Conservation (phyloP, 2,888 invertebrate genomes). For the Trissolcus brochymenae region DNA sequence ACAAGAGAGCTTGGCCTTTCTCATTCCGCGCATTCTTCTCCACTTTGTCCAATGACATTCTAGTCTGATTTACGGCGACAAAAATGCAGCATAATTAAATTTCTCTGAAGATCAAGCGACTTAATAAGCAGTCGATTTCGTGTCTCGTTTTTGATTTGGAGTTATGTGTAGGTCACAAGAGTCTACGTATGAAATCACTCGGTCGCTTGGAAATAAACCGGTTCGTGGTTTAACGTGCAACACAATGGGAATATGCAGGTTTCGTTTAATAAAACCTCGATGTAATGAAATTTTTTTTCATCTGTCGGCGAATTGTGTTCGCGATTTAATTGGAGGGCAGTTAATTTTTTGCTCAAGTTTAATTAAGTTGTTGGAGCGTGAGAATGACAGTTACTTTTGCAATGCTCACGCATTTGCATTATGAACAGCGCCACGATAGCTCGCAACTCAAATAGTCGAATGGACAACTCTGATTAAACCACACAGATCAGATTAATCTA, state of each 20-base stretch:
- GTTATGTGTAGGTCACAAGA: slow-evolving; percentile 29
- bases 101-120: slow-evolving; percentile 31
- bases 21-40: neutral
- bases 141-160: slow-evolving; percentile 34
- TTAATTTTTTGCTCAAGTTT: slow-evolving; percentile 49
- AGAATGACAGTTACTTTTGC: slow-evolving; percentile 36
- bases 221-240: slow-evolving; percentile 36
- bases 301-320: slow-evolving; percentile 43
- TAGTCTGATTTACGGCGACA: slow-evolving; percentile 15
- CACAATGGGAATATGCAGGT: slow-evolving; percentile 37
- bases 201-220: slow-evolving; percentile 24
- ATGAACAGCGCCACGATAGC: too few species aligned
- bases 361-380: slow-evolving; percentile 46
- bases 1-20: too few species aligned
- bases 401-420: too few species aligned
- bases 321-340: slow-evolving; percentile 26
- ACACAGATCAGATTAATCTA: too few species aligned
- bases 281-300: slow-evolving; percentile 57
- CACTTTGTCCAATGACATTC: slow-evolving; percentile 12
- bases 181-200: neutral
- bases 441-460: too few species aligned
- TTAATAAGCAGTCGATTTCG: slow-evolving; percentile 36
- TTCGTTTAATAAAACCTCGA: slow-evolving; percentile 50
- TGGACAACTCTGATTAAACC: too few species aligned
- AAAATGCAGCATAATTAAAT: neutral